Percentiles rank a stretch among this genome's conserved stretches.
These are phyloP conservation scores for Miniopterus natalensis DNA, from an alignment of 2,113 vertebrate genomes.

Conservation along the genomic window DNA sequence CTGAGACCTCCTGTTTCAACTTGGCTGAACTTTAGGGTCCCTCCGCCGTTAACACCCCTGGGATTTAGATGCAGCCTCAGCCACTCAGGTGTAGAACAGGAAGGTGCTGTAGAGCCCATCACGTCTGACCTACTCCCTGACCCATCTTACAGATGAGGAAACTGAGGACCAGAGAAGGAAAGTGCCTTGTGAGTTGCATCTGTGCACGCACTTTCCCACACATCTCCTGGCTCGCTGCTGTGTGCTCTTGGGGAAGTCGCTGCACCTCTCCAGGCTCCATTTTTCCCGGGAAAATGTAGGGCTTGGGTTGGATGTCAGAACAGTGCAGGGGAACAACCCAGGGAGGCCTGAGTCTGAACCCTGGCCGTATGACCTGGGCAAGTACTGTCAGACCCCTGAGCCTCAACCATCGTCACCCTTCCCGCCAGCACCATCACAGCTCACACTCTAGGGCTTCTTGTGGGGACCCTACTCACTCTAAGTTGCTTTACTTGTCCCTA, in stretches of 20 bases:
- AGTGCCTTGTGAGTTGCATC: fast-evolving
- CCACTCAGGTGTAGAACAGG: background rate
- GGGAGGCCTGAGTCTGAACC: background rate
- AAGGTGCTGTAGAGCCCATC: background rate
- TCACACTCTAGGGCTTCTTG: background rate
- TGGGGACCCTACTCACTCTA: background rate
- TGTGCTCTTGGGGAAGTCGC: background rate
- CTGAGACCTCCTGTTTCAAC: background rate
- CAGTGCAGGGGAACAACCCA: background rate
- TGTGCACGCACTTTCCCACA: fast-evolving
- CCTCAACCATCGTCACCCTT: fast-evolving
- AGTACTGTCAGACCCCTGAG: background rate
- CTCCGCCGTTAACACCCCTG: background rate
- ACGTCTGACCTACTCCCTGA: background rate
- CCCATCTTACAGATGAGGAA: background rate
- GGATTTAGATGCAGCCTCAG: background rate
- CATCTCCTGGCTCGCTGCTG: background rate
- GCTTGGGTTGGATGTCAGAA: background rate
- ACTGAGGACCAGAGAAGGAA: background rate
- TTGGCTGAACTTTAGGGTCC: background rate
- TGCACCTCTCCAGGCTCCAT: background rate
- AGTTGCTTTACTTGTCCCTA: background rate
- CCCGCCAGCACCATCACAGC: fast-evolving
- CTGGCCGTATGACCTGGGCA: background rate
- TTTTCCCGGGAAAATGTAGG: background rate